These are phyloP conservation scores for Apodemia hepburni DNA, from an alignment of 2,888 invertebrate species.

Conservation along the genomic window DNA sequence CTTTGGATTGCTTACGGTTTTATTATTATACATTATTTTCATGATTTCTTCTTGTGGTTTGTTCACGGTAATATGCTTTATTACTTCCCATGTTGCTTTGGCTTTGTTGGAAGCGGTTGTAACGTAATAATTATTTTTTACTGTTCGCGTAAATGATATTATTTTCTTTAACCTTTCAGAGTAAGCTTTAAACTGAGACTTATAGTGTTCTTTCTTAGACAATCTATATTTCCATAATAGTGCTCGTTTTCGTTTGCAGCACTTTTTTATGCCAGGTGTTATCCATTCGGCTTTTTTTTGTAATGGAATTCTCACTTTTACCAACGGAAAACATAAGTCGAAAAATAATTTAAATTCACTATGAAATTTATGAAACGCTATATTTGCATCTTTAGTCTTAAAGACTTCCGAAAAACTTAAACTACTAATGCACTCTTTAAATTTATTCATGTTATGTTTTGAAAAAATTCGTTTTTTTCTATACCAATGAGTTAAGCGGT, in stretches of 20 bases:
- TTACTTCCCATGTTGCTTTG: neutral
- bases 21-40: neutral
- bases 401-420: neutral
- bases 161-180: neutral
- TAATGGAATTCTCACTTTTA: neutral
- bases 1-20: neutral
- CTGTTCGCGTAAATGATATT: neutral
- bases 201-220: neutral
- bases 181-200: neutral
- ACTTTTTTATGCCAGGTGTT: constrained; percentile 2
- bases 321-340: neutral
- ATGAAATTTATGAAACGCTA: neutral
- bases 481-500: neutral
- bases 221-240: neutral
- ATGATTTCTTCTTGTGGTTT: neutral
- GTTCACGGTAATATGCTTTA: neutral
- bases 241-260: neutral
- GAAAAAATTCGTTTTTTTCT: neutral
- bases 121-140: neutral
- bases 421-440: neutral
- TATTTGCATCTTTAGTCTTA: neutral
- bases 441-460: neutral
- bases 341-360: constrained; percentile 1
- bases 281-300: neutral
- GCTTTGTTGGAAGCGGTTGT: neutral